phyloP scores from a whole-genome alignment of 2,113 vertebrate species.

The Lepus americanus region DNA sequence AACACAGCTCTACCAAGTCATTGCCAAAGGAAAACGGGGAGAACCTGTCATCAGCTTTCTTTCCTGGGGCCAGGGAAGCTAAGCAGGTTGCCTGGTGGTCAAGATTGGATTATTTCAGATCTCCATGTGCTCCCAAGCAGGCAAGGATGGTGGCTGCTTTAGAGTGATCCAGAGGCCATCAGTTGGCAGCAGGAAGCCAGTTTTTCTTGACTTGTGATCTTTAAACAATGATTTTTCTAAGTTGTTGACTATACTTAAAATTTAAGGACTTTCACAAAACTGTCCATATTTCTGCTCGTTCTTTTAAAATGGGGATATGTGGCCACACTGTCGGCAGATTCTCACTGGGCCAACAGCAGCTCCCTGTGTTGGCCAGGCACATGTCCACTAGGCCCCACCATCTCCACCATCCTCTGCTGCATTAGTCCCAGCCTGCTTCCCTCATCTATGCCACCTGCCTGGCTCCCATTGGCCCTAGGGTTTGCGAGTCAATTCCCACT shows the following conservation, averaged over 20 bases:
- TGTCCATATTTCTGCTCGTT: neutral
- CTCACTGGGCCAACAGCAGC: neutral
- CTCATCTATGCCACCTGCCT: neutral
- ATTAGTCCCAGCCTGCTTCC: neutral
- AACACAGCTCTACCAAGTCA: neutral
- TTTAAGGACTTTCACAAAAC: neutral
- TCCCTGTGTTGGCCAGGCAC: neutral
- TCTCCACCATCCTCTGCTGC: neutral
- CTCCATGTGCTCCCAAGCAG: neutral
- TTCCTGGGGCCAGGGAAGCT: neutral
- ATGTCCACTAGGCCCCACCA: neutral
- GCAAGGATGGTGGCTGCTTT: neutral
- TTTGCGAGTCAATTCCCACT: neutral
- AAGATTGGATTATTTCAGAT: neutral
- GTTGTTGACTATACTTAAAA: constrained; percentile 8
- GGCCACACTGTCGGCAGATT: neutral
- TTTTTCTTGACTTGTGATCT: neutral
- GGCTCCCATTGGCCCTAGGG: neutral
- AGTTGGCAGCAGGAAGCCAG: neutral
- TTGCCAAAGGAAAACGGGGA: neutral
- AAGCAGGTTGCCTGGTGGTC: neutral
- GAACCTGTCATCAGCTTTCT: neutral
- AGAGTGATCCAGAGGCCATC: neutral
- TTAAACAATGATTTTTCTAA: neutral
- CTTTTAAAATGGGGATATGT: neutral